Percentiles rank a stretch among this genome's conserved stretches.
phyloP scores from a whole-genome alignment of 2,113 vertebrate species.

The Halichoerus grypus region DNA sequence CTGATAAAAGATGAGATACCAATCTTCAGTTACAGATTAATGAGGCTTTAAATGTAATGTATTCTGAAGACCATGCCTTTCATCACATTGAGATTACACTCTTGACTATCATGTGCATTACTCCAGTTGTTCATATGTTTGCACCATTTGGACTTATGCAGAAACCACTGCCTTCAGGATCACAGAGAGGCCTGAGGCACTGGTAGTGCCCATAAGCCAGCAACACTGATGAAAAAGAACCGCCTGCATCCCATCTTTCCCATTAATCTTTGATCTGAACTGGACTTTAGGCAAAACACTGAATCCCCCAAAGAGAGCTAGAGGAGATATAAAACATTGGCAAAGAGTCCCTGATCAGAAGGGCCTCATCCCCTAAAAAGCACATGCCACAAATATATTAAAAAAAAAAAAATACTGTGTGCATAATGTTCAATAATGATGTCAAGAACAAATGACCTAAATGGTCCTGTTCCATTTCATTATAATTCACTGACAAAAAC shows the following conservation, averaged over 20 bases:
- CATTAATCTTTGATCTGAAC: constrained; percentile 7
- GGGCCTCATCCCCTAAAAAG: constrained; percentile 50
- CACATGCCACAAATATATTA: constrained; percentile 61
- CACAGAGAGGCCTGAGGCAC: background rate
- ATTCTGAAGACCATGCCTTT: constrained; percentile 44
- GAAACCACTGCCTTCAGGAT: constrained; percentile 24
- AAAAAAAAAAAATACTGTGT: constrained; percentile 17
- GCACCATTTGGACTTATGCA: background rate
- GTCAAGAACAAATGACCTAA: constrained; percentile 61
- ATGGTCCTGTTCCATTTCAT: constrained; percentile 18
- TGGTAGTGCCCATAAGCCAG: background rate
- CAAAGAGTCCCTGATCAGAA: constrained; percentile 44
- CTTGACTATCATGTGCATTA: background rate
- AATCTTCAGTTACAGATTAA: constrained; percentile 31
- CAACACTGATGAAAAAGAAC: constrained; percentile 18
- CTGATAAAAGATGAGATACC: background rate
- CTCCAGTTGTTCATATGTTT: background rate
- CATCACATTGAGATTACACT: background rate
- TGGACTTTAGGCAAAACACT: constrained; percentile 41
- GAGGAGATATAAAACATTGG: constrained; percentile 54
- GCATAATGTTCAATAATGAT: constrained; percentile 5
- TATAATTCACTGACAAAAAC: constrained; percentile 44
- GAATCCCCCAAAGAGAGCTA: constrained; percentile 58
- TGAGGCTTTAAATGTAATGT: background rate
- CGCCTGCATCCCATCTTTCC: constrained; percentile 20